Percentiles rank a stretch among this genome's conserved stretches.
These are phyloP conservation scores for Anthrax anthrax DNA, from an alignment of 2,888 invertebrate genomes.

Conservation along the genomic window DNA sequence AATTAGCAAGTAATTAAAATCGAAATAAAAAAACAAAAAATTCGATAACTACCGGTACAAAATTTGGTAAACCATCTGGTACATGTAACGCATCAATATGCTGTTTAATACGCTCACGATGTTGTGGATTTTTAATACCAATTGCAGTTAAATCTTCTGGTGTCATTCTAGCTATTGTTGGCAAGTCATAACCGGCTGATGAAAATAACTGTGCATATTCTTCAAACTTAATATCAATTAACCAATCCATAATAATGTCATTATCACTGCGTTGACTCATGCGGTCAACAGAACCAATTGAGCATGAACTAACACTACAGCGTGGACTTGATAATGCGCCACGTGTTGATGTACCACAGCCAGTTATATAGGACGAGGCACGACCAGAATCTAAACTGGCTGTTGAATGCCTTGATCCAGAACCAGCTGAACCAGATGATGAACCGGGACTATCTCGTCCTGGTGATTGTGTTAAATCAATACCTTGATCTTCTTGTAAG, in stretches of 20 bases:
- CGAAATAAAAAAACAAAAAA: neutral
- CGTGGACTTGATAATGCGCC: constrained; percentile 47
- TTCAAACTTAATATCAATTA: constrained; percentile 83
- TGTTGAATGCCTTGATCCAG: constrained; percentile 78
- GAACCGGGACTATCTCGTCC: constrained; percentile 88
- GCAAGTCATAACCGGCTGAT: constrained; percentile 92
- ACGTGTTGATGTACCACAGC: constrained; percentile 34
- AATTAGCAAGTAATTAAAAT: no score
- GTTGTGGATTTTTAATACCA: constrained; percentile 92
- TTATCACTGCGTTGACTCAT: constrained; percentile 63
- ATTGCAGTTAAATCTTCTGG: constrained; percentile 85
- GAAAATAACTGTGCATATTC: constrained; percentile 89
- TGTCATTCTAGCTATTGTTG: constrained; percentile 97
- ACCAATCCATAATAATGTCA: constrained; percentile 89
- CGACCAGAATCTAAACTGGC: constrained; percentile 79
- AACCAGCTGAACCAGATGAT: constrained; percentile 74
- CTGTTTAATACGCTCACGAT: constrained; percentile 87
- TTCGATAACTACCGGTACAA: constrained; percentile 59
- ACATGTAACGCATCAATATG: constrained; percentile 91
- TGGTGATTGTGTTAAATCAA: constrained; percentile 81
- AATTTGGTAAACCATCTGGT: constrained; percentile 88
- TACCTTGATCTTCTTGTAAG: constrained; percentile 74
- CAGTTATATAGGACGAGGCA: constrained; percentile 61
- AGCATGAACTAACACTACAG: constrained; percentile 62
- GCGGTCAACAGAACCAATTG: constrained; percentile 62